These are phyloP conservation scores for Ferdinandea cuprea DNA, from an alignment of 2,888 invertebrate species.

Conservation along the genomic window DNA sequence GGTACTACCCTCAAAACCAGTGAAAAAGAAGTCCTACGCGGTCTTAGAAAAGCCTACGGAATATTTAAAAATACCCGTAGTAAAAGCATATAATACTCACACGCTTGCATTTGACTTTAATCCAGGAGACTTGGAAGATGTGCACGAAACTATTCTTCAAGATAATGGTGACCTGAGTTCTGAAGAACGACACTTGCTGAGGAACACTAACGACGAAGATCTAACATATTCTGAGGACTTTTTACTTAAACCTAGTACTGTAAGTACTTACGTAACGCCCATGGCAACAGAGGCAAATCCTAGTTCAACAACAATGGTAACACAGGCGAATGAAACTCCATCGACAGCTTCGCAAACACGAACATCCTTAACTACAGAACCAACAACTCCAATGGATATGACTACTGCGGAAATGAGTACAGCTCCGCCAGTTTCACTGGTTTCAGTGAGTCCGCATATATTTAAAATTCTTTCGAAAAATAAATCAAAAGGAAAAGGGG, in stretches of 20 bases:
- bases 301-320: conserved; percentile 50
- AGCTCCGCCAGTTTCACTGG: conserved; percentile 58
- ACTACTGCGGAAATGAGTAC: conserved; percentile 41
- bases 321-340: conserved; percentile 45
- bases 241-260: conserved; percentile 32
- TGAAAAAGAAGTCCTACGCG: conserved; percentile 80
- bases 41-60: conserved; percentile 78
- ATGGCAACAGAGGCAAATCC: conserved; percentile 62
- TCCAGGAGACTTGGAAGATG: conserved; percentile 80
- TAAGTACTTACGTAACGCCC: conserved; percentile 61
- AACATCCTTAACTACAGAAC: conserved; percentile 30
- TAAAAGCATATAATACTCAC: conserved; percentile 80
- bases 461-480: conserved; percentile 79
- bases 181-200: conserved; percentile 79
- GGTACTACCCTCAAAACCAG: conserved; percentile 77
- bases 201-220: conserved; percentile 76
- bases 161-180: conserved; percentile 80
- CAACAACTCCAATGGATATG: conserved; percentile 15
- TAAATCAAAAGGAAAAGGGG: conserved; percentile 79
- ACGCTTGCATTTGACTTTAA: conserved; percentile 82
- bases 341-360: conserved; percentile 38
- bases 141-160: conserved; percentile 79
- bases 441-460: conserved; percentile 78
- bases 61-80: conserved; percentile 78
- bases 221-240: conserved; percentile 76